These are phyloP conservation scores for Tanypteryx hageni DNA, from an alignment of 2,888 invertebrate genomes.

Conservation along the genomic window DNA sequence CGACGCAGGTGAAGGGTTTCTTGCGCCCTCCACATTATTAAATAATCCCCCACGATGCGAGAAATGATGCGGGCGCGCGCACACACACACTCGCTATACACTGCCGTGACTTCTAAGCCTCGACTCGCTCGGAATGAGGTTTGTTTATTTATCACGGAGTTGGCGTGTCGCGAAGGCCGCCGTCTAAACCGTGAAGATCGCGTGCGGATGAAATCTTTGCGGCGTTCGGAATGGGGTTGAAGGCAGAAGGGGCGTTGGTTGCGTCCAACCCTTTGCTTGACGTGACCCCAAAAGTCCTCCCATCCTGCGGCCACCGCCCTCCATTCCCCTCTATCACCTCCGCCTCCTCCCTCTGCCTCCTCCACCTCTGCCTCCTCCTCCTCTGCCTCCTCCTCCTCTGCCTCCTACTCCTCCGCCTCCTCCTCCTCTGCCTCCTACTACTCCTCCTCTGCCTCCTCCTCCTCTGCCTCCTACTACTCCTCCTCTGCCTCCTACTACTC, in stretches of 20 bases:
- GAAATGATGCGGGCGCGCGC: not conserved
- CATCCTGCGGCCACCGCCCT: not conserved
- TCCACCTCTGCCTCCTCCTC: not conserved
- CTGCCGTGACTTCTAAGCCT: slow-evolving; percentile 32
- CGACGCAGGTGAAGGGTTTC: not conserved
- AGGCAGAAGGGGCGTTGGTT: not conserved
- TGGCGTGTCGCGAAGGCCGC: slow-evolving; percentile 45
- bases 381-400: not conserved
- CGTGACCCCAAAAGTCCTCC: slow-evolving; percentile 30
- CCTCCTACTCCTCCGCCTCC: not conserved
- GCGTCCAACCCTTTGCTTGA: not conserved
- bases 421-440: not conserved
- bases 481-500: not conserved
- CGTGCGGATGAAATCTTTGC: slow-evolving; percentile 56
- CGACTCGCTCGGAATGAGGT: slow-evolving; percentile 50
- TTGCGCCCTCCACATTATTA: not conserved
- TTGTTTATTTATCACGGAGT: slow-evolving; percentile 60
- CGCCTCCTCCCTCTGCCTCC: not conserved
- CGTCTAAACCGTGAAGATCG: slow-evolving; percentile 39
- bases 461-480: not conserved
- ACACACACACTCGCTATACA: not conserved
- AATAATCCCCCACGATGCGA: slow-evolving; percentile 4
- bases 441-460: not conserved
- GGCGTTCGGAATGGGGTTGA: slow-evolving; percentile 41
- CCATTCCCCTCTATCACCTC: slow-evolving; percentile 1